Evolutionary conservation across 2,888 invertebrate species (phyloP), one percentile per base, ranked within the genome.

Genomic region (Caenorhabditis drosophilae): DNA sequence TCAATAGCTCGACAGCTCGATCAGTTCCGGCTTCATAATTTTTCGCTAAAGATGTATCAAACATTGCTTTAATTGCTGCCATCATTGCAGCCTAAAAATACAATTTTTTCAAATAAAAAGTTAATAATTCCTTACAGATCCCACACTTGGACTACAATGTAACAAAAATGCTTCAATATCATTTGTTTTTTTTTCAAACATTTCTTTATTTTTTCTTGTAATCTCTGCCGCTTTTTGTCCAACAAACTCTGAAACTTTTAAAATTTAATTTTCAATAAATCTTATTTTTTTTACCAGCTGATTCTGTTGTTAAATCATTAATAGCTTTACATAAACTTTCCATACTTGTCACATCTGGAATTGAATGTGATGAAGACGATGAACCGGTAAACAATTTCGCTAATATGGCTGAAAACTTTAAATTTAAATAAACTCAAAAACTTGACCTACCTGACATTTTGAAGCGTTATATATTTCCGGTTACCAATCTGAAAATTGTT

Each of bases 91-190:
- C 59, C 62, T 49, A 15, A 16, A 49, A 47, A 7, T 22, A 7
- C 20, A 25, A 22, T 22, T 35, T 27, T 23, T 46, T 9, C 22
- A 9, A 25, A 12, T n/a, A 27, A 11, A 50, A 22, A 44, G n/a
- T n/a, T 15, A 27, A 11, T 20, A 49, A 36, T 26, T 23, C 35
- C 52, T 9, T 34, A 62, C 62, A 1, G 63, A 59, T 46, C 63
- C 59, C n/a, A 68, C 62, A 9, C 35, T 31, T 23, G 63, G 57
- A 42, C 53, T 60, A 45, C 62, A 60, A 20, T 61, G 46, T 18
- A 64, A 23, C 3, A 73, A 47, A 22, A 73, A 62, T 4, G 46
- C 53, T 35, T 73, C 73, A 2, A 66, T 22, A n/a, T 73, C 73
- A 6, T 15, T 23, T 16, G 50, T 31, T 44, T 70, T 64, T 23